Evolutionary conservation across 1,140 invertebrate genomes (phyloP).

Genomic region (Colletes gigas): DNA sequence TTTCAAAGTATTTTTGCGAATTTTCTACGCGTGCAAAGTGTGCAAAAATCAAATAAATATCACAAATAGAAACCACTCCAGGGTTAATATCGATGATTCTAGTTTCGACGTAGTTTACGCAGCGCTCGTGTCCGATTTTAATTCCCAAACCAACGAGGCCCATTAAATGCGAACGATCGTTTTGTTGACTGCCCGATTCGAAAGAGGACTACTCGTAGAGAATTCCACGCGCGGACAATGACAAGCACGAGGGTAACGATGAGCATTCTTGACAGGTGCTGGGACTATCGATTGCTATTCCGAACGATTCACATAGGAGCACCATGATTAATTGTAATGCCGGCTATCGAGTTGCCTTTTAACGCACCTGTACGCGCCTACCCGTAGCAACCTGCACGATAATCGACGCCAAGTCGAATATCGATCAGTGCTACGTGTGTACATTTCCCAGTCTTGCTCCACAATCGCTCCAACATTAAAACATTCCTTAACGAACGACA

Average conservation of each 20-base stretch:
- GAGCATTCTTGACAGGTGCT: constrained; percentile 71
- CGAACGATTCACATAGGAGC: constrained; percentile 57
- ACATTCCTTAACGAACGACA: neutral
- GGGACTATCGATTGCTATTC: constrained; percentile 72
- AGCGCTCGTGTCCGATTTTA: constrained; percentile 4
- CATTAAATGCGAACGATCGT: constrained; percentile 43
- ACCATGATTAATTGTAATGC: constrained; percentile 75
- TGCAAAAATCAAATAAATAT: too few relatives aligned
- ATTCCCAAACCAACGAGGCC: constrained; percentile 18
- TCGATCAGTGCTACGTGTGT: constrained; percentile 61
- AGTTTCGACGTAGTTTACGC: neutral
- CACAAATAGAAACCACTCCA: too few relatives aligned
- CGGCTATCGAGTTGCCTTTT: constrained; percentile 65
- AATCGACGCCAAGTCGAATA: constrained; percentile 69
- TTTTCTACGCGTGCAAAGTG: too few relatives aligned
- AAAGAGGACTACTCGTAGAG: constrained; percentile 18
- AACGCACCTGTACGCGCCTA: constrained; percentile 53
- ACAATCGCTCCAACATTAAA: constrained; percentile 1
- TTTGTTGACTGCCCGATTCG: constrained; percentile 7
- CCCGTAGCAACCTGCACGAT: constrained; percentile 52
- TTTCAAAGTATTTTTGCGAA: too few relatives aligned
- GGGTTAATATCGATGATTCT: too few relatives aligned
- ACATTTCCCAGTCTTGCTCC: constrained; percentile 27
- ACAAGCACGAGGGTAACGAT: constrained; percentile 46
- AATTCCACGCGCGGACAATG: constrained; percentile 26